Conservation (phyloP, 2,113 vertebrate species). For the Nymphicus hollandicus region DNA sequence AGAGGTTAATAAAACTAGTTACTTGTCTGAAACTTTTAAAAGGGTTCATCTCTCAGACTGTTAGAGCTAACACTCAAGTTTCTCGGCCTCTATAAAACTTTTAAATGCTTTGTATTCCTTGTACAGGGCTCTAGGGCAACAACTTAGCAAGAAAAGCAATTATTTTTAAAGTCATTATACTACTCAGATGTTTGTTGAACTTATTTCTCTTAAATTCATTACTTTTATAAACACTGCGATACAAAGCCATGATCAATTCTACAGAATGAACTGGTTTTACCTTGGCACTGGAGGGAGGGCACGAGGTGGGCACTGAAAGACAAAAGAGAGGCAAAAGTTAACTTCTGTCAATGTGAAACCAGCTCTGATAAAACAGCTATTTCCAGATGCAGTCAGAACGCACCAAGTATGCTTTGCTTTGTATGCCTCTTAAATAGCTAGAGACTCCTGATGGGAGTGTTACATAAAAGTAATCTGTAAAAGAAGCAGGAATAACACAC, state of each 20-base stretch:
- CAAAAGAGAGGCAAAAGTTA: conserved; percentile 4
- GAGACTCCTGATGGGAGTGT: not conserved
- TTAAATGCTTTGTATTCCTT: not conserved
- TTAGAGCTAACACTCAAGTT: not conserved
- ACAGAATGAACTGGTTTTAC: conserved; percentile 67
- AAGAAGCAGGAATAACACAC: not conserved
- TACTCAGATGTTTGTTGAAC: not conserved
- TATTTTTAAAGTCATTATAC: not conserved
- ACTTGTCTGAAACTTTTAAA: not conserved
- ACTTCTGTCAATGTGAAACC: not conserved
- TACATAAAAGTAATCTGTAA: not conserved
- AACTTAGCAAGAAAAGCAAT: not conserved
- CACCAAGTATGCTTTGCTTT: not conserved
- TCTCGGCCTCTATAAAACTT: not conserved
- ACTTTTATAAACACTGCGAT: not conserved
- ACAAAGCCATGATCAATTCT: not conserved
- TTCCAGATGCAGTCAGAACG: not conserved
- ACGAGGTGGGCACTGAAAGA: conserved; percentile 80
- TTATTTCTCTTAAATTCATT: not conserved
- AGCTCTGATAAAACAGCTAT: not conserved
- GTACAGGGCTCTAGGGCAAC: not conserved
- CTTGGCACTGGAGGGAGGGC: conserved; percentile 87
- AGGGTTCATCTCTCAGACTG: not conserved
- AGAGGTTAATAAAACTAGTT: not conserved
- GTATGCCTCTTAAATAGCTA: not conserved